Evolutionary conservation across 2,888 invertebrate genomes (phyloP).

Genomic region (Lacanobia wlatinum): DNA sequence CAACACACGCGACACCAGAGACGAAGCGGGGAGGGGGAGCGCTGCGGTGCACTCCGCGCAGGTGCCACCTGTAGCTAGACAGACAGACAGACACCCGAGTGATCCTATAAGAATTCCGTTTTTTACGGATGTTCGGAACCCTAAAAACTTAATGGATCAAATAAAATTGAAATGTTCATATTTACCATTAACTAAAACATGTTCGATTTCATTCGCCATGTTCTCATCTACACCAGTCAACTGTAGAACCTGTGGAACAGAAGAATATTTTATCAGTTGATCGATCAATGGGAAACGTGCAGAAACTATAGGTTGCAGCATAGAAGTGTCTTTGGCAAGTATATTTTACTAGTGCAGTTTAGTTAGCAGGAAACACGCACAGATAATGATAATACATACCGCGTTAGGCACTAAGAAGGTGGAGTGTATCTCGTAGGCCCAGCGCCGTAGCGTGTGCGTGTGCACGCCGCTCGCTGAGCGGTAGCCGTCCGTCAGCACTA

Average conservation of each 20-base stretch:
- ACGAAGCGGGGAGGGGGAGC: no score
- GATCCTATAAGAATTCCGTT: no score
- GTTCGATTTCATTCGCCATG: constrained; percentile 97
- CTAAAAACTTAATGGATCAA: no score
- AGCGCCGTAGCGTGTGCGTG: constrained; percentile 97
- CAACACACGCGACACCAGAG: no score
- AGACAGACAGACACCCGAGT: no score
- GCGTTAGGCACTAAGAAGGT: constrained; percentile 98
- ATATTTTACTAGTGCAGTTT: no score
- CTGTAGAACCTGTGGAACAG: constrained; percentile 92
- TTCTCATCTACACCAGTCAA: constrained; percentile 96
- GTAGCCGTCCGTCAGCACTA: constrained; percentile 97
- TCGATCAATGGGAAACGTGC: not conserved
- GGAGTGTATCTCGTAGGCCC: constrained; percentile 99
- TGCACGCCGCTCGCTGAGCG: constrained; percentile 91
- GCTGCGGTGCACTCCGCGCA: no score
- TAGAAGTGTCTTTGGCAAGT: no score
- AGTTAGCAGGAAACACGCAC: constrained; percentile 74
- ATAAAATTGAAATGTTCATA: not conserved
- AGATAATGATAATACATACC: constrained; percentile 79
- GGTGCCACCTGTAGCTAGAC: no score
- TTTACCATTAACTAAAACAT: constrained; percentile 93
- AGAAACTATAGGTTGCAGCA: no score
- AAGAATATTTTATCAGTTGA: not conserved
- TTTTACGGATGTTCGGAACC: no score